Evolutionary conservation across 2,888 invertebrate genomes (phyloP), one percentile per base, ranked within the genome.

Genomic region (Helleia helle): DNA sequence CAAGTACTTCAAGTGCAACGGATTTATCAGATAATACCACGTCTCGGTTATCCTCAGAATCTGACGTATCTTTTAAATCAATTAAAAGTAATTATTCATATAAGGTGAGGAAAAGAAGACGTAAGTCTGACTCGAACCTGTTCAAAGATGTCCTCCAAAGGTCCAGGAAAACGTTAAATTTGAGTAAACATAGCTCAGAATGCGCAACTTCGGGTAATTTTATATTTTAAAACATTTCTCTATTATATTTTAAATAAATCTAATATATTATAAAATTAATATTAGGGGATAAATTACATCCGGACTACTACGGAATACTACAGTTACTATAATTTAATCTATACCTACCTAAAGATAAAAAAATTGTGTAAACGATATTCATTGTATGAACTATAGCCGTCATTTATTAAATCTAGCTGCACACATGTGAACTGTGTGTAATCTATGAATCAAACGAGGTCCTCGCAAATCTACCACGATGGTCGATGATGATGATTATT

Each of bases 51-150:
- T 71, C 71, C 9, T 76, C 80, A 36, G 61, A 62, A 38, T 79
- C 79, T 3, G 79, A 79, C 13, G 51, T 55, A 18, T 84, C 83
- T 1, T 84, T 81, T 49, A 84, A 81, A 54, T 83, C 83, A 1
- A 54, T 74, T 11, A 70, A 65, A 42, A 83, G 75, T 42, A 77
- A 70, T 44, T 63, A 65, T 45, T 74, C 80, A 1, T 72, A 54
- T 29, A 81, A 75, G 64, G 59, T 73, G 14, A 67, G 70, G 24
- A 83, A 79, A 51, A 72, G 76, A 56, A 59, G 72, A 39, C 44
- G 64, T 39, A 75, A 71, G 57, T 76, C 80, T 1, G 77, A 81
- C 14, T 58, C 77, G 0, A 74, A 60, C 55, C 59, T 84, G 36
- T 65, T 74, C 44, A 71, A 55, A 51, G 72, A 77, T 45, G 73